These are phyloP conservation scores for Cordilura impudica DNA, from an alignment of 2,888 invertebrate species.

Conservation along the genomic window DNA sequence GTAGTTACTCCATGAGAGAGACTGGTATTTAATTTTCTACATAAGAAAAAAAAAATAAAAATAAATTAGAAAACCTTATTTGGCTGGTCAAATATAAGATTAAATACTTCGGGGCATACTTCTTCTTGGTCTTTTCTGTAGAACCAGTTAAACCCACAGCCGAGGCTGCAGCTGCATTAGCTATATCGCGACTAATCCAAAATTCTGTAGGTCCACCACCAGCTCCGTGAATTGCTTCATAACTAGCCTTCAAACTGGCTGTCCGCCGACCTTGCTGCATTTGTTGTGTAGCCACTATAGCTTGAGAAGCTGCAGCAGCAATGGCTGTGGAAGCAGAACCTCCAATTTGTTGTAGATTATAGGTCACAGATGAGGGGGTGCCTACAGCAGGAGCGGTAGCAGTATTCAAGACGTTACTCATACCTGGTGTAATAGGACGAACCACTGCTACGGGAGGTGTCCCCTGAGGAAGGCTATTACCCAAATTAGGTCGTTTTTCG, in stretches of 20 bases:
- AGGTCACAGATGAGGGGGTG: slow-evolving; percentile 79
- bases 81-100: neutral
- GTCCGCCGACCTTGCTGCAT: slow-evolving; percentile 97
- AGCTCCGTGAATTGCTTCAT: slow-evolving; percentile 90
- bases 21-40: slow-evolving; percentile 69
- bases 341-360: slow-evolving; percentile 89
- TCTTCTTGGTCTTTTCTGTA: slow-evolving; percentile 72
- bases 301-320: slow-evolving; percentile 96
- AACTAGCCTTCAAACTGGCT: slow-evolving; percentile 95
- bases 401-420: slow-evolving; percentile 72
- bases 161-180: slow-evolving; percentile 80
- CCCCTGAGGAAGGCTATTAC: slow-evolving; percentile 63
- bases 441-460: slow-evolving; percentile 72
- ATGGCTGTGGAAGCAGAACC: slow-evolving; percentile 88
- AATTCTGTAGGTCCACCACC: slow-evolving; percentile 83
- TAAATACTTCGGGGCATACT: slow-evolving; percentile 63
- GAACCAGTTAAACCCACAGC: slow-evolving; percentile 86
- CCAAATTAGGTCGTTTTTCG: slow-evolving; percentile 74
- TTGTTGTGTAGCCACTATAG: slow-evolving; percentile 96
- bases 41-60: slow-evolving; percentile 44
- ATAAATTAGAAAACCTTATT: neutral
- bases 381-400: slow-evolving; percentile 71
- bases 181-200: slow-evolving; percentile 84
- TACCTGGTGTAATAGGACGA: slow-evolving; percentile 69
- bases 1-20: slow-evolving; percentile 61